Percentiles rank a stretch among this genome's conserved stretches.
Evolutionary conservation across 2,113 vertebrate species (phyloP).

Genomic region (Esox niger): DNA sequence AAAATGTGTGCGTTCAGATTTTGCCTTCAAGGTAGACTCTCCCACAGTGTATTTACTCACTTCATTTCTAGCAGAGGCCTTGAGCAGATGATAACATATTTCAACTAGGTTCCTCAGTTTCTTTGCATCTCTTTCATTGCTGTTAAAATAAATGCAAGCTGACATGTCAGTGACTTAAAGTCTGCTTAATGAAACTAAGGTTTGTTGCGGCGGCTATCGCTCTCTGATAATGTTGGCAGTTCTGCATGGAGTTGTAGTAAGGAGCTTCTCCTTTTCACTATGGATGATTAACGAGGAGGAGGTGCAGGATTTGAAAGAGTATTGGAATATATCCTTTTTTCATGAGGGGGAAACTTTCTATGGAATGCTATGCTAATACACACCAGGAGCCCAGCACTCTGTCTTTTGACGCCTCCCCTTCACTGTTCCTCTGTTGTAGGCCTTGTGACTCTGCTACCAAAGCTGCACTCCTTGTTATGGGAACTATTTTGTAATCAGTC

Average conservation of each 20-base stretch:
- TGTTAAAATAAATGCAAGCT: neutral
- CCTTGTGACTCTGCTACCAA: neutral
- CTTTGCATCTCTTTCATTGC: neutral
- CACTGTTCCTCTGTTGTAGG: neutral
- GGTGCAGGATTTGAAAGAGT: neutral
- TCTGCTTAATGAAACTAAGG: slow-evolving; percentile 14
- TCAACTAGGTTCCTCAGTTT: neutral
- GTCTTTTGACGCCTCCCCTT: neutral
- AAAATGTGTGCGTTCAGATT: neutral
- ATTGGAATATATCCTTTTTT: neutral
- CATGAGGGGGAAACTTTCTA: neutral
- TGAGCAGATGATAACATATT: neutral
- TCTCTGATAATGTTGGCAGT: neutral
- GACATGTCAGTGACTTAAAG: neutral
- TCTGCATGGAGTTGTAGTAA: neutral
- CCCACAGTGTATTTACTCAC: neutral
- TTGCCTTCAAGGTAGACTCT: neutral
- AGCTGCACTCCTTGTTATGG: no score
- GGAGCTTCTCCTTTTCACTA: neutral
- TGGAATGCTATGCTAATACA: neutral
- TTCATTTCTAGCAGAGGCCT: neutral
- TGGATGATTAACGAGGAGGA: neutral
- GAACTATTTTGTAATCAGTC: no score
- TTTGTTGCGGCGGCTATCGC: neutral
- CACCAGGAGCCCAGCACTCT: neutral